Base-by-base conservation (phyloP, 2,113 vertebrate genomes). In the Micronisus gabar region DNA sequence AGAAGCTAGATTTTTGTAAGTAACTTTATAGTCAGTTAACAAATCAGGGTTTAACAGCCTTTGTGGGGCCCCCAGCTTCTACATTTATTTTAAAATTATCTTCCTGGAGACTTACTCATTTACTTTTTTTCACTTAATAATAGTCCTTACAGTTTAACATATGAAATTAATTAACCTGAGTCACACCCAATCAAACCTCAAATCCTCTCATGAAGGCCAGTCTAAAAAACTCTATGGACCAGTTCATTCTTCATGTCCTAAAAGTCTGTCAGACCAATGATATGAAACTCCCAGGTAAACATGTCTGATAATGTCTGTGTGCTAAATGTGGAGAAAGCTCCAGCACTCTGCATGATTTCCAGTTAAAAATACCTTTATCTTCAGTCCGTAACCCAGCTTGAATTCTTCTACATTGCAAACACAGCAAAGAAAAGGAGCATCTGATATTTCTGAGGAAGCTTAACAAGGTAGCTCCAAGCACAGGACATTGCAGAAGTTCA, bases 91-190 rank as follows among this genome's bases (percentile, higher is more conserved):
- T 13, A 17, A 92, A 85, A 79, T 29, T 55, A 27, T 56, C 7
- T 79, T 83, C 11, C 17, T 43, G 11, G 9, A 36, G 6, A 21
- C 9, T 73, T 36, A 43, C 4, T 18, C 0, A 0, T 66, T 81
- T 81, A 12, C 2, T 13, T 88, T 63, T 45, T 56, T 89, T 22
- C 3, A 56, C 7, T 41, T 47, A 70, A 52, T 30, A 62, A 17
- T 55, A 43, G 2, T 48, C 15, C 45, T 89, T 56, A 65, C 22
- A 61, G 8, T 56, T 91, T 66, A 48, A 81, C 4, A 2, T 52
- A 48, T 38, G 22, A 70, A 65, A 88, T 47, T 52, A 83, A 48
- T 47, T 56, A 81, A 78, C 11, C 4, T 5, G 8, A 71, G 20
- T 41, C 10, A 78, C 73, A 81, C 7, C 30, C 9, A 55, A 9